Evolutionary conservation across 2,888 invertebrate species (phyloP), one percentile per base, ranked within the genome.

Genomic region (Lepidocyrtinus sp.): DNA sequence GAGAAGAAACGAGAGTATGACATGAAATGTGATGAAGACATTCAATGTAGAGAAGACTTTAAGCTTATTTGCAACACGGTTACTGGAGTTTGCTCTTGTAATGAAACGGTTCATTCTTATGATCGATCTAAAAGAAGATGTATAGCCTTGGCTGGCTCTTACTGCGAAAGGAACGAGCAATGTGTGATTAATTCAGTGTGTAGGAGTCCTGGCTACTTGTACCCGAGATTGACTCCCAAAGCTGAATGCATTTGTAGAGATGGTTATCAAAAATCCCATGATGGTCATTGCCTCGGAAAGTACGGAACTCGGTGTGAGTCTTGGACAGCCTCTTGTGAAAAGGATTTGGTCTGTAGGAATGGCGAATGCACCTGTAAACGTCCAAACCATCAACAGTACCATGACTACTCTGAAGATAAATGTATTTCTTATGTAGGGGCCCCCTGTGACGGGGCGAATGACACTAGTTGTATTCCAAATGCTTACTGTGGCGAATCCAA

Each of bases 231-330:
- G 62, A 71, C 5, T 12, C 76, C 76, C 5, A 76, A 71, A 15
- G 71, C 76, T 1, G 65, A 65, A 45, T 76, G 76, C 15, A 45
- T 65, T 22, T 76, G 76, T 21, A 76, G 70, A 26, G 75, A 76
- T 17, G 70, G 70, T 2, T 76, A 68, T 36, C 9, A 22, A 7
- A 75, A 75, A 62, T 59, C 71, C 22, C 5, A 22, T 17, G 71
- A 76, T 17, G 76, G 76, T 5, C 65, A 50, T n/a, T 76, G 76
- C 25, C 59, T 76, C 0, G 76, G 76, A 12, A 71, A 65, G 5
- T 76, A 71, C 36, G 76, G 76, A 17, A 65, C 64, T 19, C 24
- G 59, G 15, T 76, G 76, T 19, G 76, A 76, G 27, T 55, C 76
- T 1, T 76, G 76, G 76, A 76, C 76, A 0, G 36, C 63, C 19